Evolutionary conservation across 2,888 invertebrate species (phyloP), one percentile per base, ranked within the genome.

Genomic region (Omphaloscelis lunosa): DNA sequence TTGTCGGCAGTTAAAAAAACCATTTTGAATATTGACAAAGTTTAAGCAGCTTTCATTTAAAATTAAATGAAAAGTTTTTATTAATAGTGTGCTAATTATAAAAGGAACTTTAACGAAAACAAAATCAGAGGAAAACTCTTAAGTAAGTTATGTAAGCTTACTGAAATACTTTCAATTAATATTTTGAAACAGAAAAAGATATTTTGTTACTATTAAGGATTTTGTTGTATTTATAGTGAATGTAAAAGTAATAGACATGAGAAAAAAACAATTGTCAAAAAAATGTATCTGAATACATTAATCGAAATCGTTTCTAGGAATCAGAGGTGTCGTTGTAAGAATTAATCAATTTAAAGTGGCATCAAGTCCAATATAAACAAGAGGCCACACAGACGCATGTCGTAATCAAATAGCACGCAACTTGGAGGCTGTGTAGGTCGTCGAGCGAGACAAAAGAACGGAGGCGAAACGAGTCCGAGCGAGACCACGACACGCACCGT

Each of bases 321-420:
- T 91, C 90, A 88, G 91, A 95, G 93, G 95, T 95, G 94, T 93
- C 93, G 91, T 91, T 90, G 92, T 93, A 92, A 92, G 92, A 94
- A 95, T 95, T 95, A 95, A 95, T 96, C 95, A 96, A 95, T 95
- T 96, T 95, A 95, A 95, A 96, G 94, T 94, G 93, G 93, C 93
- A 95, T 94, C 93, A 93, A 93, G 94, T 93, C 93, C 95, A 95
- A 95, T 95, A 95, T 95, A 96, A 96, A 96, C 96, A 96, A 95
- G 92, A 91, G 93, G 89, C 89, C 95, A 95, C 95, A 95, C 94
- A 94, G 91, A 92, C 93, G 94, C 95, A 91, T 93, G 91, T 88
- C 91, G 91, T 94, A 93, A 95, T 95, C 94, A 95, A 95, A 95
- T 92, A 93, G 91, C 94, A 96, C 95, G 96, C 95, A 95, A 93